Conservation (phyloP, 2,888 invertebrate genomes). For the Zelleria hepariella region DNA sequence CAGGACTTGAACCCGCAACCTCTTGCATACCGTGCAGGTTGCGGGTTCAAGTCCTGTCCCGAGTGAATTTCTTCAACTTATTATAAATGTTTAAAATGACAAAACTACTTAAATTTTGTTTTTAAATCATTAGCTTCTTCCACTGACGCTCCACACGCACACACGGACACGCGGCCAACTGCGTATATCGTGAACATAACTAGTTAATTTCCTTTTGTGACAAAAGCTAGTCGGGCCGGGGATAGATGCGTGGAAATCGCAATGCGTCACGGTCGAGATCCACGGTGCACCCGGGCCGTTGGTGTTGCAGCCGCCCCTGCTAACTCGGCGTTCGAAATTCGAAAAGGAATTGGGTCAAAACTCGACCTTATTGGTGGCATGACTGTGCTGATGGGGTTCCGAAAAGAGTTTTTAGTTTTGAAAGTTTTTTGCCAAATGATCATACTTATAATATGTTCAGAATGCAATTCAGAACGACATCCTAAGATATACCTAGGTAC, state of each 20-base stretch:
- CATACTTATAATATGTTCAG: too few relatives aligned
- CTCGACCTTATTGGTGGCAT: neutral
- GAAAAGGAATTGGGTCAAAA: neutral
- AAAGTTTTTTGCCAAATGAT: too few relatives aligned
- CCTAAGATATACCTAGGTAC: too few relatives aligned
- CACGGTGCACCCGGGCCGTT: constrained; percentile 6
- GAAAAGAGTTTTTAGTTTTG: too few relatives aligned
- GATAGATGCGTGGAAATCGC: constrained; percentile 72
- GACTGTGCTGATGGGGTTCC: too few relatives aligned
- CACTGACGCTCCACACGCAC: constrained; percentile 25
- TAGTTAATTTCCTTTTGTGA: constrained; percentile 72
- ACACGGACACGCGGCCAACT: constrained; percentile 28
- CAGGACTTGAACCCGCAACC: too few relatives aligned
- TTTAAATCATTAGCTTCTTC: neutral
- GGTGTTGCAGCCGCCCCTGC: constrained; percentile 16
- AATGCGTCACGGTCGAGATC: constrained; percentile 57
- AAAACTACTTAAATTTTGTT: neutral
- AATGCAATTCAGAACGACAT: too few relatives aligned
- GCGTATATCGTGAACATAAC: constrained; percentile 43
- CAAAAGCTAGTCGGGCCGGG: constrained; percentile 56
- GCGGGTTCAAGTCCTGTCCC: too few relatives aligned
- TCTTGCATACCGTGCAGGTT: too few relatives aligned
- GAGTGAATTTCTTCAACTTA: too few relatives aligned
- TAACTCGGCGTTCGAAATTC: neutral
- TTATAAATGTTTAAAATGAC: too few relatives aligned